Base-by-base conservation (phyloP, 2,797 vertebrate species). In the Hirundo rustica region DNA sequence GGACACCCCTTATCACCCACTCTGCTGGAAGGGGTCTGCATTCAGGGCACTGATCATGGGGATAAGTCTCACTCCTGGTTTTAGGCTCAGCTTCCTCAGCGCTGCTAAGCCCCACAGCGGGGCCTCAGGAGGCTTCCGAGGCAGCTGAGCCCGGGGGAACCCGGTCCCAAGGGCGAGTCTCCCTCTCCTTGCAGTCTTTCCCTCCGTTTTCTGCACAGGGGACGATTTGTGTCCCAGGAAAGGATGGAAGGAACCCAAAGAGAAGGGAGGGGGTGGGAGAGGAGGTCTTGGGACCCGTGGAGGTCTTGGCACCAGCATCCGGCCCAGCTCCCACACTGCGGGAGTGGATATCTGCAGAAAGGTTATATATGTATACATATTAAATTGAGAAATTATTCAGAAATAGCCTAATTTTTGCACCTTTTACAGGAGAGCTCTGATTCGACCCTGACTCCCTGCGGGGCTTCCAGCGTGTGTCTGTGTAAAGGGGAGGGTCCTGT, bases 401-500 rank as follows among this genome's bases (percentile, higher is more conserved):
- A 58, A 85, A 67, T 9, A 71, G 12, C 16, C 26, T 6, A 26
- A 74, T 58, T 30, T 2, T 42, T 50, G 10, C 3, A 2, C 10
- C 4, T 17, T 4, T 9, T 7, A 9, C 34, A 16, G 58, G 34
- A 38, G 30, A 30, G 19, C 11, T 13, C 16, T 2, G 0, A 18
- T 47, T 32, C 3, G 3, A 3, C 3, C 22, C 42, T 19, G 53
- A 32, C 23, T 38, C 18, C 4, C 22, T 4, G 8, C 2, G 7
- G 1, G 3, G 2, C 30, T 11, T 7, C 27, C 13, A 5, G 19
- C 12, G 0, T 3, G 14, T 26, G 36, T 14, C 36, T 16, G 19
- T 29, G 50, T 9, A 2, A 44, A n/a, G 3, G 2, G 2, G 1
- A n/a, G 3, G 10, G 4, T 1, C 9, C 7, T 5, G 36, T 0